Evolutionary conservation across 1,140 invertebrate genomes (phyloP), one percentile per base, ranked within the genome.

Genomic region (Tachypleus tridentatus): DNA sequence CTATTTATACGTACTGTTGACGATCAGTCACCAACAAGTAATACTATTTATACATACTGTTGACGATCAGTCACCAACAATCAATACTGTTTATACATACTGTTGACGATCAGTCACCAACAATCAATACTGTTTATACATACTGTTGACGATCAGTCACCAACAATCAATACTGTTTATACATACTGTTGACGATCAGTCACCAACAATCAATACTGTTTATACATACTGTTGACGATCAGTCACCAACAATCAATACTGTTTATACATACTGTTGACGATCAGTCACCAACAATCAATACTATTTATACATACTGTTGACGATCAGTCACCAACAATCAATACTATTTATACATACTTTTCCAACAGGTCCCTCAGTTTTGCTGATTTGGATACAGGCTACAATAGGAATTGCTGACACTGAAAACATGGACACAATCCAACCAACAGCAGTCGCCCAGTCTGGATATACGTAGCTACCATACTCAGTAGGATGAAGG

Each of bases 401-500:
- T 7, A 77, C 70, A 52, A 68, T 64, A 9, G 76, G 76, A 53
- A 79, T 78, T 49, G 73, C 70, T 3, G 73, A 63, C 5, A 78
- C 72, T n/a, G 76, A 77, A 6, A 71, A 63, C 4, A 77, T 52
- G 5, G 76, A 73, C 5, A 79, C 68, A 3, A 70, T 9, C 67
- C 72, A 75, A 5, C 77, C 77, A 11, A 77, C n/a, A 29, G 64
- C 74, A 60, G 77, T 74, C 10, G 76, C 74, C 77, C 77, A 79
- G 8, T 10, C 58, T 3, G 77, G 77, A 67, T 75, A 78, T 4
- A 71, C 48, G 52, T 76, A 71, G n/a, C 68, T 64, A 48, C 73
- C 73, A 67, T 77, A 78, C 11, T 70, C 70, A 3, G 75, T 73
- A 8, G 74, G 74, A 50, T 72, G 71, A 68, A 75, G 73, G 63